Base-by-base conservation (phyloP, 2,888 invertebrate species). In the Phalera bucephala region DNA sequence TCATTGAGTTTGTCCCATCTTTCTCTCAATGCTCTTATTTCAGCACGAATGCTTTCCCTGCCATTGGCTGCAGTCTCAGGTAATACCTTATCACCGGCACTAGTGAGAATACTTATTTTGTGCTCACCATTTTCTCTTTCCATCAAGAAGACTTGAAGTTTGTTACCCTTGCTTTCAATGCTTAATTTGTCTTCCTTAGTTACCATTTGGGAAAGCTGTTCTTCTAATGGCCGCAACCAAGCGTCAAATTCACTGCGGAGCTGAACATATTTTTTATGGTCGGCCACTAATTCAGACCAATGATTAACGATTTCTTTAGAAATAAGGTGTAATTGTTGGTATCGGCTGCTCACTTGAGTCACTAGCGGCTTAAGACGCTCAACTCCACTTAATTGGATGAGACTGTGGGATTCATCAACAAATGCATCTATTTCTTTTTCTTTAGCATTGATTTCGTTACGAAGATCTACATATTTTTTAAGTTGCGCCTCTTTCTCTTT, bases 1-100 rank as follows among this genome's bases (percentile, higher is more conserved):
- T 96, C 96, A 47, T 95, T 94, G 0, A 98, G 88, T 71, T 92
- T 93, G 63, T 98, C 98, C 96, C 97, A 98, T 66, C 95, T 91
- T 68, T 96, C 95, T 58, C 96, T 92, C 9, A 96, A 91, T 14
- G 92, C 91, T 62, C 96, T 91, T 38, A 98, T 86, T 72, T 97
- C 96, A 51, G 94, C 93, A n/a, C 98, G 92, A 36, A 98, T 94
- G 33, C 92, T 93, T 76, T 99, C 98, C 45, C 98, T 92, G 0
- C 98, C 98, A 56, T 94, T 94, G 0, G 98, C 95, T 6, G 97
- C 96, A 1, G 98, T 99, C 76, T 97, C 97, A 0, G 97, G 96
- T 44, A 97, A 91, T n/a, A 98, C 92, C 72, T 95, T 94, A 68
- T 99, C 98, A 1, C 97, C 97, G 0, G 95, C 91, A 2, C 93